Evolutionary conservation across 2,113 vertebrate genomes (phyloP).

Genomic region (Phodopus roborovskii): DNA sequence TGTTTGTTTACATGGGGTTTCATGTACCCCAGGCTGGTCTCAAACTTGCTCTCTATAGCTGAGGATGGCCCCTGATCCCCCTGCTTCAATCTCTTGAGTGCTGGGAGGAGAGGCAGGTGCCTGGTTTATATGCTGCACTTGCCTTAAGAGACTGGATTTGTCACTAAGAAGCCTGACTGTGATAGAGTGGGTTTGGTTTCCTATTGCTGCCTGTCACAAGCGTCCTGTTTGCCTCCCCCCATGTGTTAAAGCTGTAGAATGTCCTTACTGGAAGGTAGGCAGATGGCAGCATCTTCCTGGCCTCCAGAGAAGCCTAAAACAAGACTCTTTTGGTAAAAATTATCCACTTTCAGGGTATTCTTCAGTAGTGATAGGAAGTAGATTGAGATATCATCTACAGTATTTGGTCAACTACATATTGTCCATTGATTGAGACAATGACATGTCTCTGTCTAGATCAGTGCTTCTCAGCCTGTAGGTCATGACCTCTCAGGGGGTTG

Average conservation of each 20-base stretch:
- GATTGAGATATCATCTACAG: neutral
- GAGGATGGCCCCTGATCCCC: too few relatives aligned
- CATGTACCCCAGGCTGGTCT: too few relatives aligned
- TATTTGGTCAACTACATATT: neutral
- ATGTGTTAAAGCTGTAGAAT: neutral
- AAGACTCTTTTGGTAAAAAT: neutral
- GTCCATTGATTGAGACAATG: neutral
- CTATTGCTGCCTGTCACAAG: neutral
- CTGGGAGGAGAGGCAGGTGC: accelerated
- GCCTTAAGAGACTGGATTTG: neutral
- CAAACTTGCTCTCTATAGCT: neutral
- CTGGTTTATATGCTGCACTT: neutral
- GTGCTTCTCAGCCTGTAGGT: neutral
- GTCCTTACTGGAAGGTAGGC: too few relatives aligned
- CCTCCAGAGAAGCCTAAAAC: neutral
- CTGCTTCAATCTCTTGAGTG: neutral
- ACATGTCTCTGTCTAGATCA: neutral
- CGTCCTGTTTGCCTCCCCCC: neutral
- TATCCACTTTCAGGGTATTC: neutral
- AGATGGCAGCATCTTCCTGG: neutral
- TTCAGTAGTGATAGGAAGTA: neutral
- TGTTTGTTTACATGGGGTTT: neutral
- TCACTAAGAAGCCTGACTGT: neutral
- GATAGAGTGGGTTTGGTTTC: neutral
- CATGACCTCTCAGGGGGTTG: neutral